Evolutionary conservation across 2,888 invertebrate genomes (phyloP).

Genomic region (Drosophila greeni): DNA sequence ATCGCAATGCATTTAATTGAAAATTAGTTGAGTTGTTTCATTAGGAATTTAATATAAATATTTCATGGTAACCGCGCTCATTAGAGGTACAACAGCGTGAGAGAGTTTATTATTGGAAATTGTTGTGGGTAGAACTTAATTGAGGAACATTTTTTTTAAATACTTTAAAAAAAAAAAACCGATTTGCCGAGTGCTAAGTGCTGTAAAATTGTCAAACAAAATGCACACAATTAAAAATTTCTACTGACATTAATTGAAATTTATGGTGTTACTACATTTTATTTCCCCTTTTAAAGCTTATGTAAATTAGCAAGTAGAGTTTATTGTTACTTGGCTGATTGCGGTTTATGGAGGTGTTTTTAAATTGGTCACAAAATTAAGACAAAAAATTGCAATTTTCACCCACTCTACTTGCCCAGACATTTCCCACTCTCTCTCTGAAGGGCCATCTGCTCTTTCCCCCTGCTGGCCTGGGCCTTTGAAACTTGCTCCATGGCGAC

Average conservation of each 20-base stretch:
- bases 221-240: no score
- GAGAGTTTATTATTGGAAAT: constrained; percentile 3
- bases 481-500: constrained; percentile 30
- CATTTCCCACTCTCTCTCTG: constrained; percentile 5
- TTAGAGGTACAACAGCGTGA: background rate
- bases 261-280: constrained; percentile 7
- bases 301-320: constrained; percentile 4
- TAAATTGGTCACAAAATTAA: background rate
- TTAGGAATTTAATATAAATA: constrained; percentile 23
- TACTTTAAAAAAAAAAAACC: no score
- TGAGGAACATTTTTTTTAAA: no score
- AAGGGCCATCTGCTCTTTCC: constrained; percentile 18
- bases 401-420: background rate
- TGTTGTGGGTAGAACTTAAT: no score
- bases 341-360: constrained; percentile 11
- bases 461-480: background rate
- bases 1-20: constrained; percentile 8
- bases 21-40: constrained; percentile 23
- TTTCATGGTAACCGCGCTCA: background rate
- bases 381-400: background rate
- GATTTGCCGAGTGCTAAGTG: no score
- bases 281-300: constrained; percentile 7
- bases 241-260: constrained; percentile 4
- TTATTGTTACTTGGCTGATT: constrained; percentile 5
- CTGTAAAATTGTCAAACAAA: no score